Evolutionary conservation across 2,888 invertebrate genomes (phyloP).

Genomic region (Platypus cylindrus): DNA sequence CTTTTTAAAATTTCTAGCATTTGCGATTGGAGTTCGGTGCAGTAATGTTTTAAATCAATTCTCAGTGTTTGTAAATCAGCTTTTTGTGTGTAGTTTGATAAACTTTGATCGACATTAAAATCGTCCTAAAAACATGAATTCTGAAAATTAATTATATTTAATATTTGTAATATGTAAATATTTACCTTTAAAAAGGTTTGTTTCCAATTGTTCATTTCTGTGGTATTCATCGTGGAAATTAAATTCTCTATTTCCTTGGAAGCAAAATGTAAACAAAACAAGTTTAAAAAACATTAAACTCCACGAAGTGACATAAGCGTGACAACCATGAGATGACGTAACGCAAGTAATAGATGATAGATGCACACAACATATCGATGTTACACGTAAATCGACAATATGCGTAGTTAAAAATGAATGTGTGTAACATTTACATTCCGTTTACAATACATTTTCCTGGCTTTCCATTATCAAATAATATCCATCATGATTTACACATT

Average conservation of each 20-base stretch:
- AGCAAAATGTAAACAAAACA: too few relatives aligned
- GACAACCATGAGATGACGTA: too few relatives aligned
- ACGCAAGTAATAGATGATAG: too few relatives aligned
- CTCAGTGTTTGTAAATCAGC: slow-evolving; percentile 66
- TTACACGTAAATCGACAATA: too few relatives aligned
- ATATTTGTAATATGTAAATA: not conserved
- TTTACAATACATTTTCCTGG: too few relatives aligned
- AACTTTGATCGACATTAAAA: slow-evolving; percentile 88
- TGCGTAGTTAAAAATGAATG: too few relatives aligned
- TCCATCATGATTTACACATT: too few relatives aligned
- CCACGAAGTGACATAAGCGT: too few relatives aligned
- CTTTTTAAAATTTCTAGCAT: slow-evolving; percentile 97
- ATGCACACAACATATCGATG: too few relatives aligned
- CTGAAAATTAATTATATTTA: not conserved
- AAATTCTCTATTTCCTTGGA: not conserved
- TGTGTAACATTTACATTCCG: too few relatives aligned
- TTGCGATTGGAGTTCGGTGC: slow-evolving; percentile 80
- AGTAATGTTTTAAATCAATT: slow-evolving; percentile 79
- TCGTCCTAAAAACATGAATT: slow-evolving; percentile 48
- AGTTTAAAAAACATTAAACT: too few relatives aligned
- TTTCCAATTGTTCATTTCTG: slow-evolving; percentile 5
- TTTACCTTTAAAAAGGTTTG: slow-evolving; percentile 7
- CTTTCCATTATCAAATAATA: too few relatives aligned
- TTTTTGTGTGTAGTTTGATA: slow-evolving; percentile 53
- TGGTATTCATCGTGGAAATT: slow-evolving; percentile 4